phyloP scores from a whole-genome alignment of 2,888 invertebrate species.

The Pyrgus malvae region DNA sequence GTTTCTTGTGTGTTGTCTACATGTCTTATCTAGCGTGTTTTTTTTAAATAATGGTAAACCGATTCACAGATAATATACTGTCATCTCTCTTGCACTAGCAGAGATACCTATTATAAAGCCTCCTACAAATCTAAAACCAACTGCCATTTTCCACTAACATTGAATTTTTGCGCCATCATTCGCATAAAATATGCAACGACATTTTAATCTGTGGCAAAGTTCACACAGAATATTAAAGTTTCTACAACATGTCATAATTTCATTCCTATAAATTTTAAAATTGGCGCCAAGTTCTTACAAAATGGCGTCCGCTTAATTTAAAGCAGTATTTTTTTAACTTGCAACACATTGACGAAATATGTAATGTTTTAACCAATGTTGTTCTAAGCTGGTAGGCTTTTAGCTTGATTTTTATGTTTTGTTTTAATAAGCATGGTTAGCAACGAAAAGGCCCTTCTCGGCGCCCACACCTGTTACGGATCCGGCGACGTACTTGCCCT shows the following conservation, averaged over 20 bases:
- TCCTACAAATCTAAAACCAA: conserved; percentile 6
- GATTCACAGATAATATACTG: conserved; percentile 7
- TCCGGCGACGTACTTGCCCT: conserved; percentile 95
- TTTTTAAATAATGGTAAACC: conserved; percentile 8
- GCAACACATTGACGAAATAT: conserved; percentile 4
- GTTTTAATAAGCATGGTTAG: conserved; percentile 96
- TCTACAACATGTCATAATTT: too few relatives aligned
- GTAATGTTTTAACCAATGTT: conserved; percentile 6
- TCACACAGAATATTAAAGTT: too few relatives aligned
- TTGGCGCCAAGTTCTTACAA: neutral
- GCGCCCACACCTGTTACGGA: conserved; percentile 93
- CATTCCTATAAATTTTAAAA: neutral
- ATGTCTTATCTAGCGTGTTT: conserved; percentile 18
- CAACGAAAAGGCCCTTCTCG: conserved; percentile 94
- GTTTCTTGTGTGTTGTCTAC: neutral
- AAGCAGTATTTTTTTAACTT: conserved; percentile 1
- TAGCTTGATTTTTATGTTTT: conserved; percentile 11
- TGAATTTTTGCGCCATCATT: neutral
- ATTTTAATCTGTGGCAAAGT: neutral
- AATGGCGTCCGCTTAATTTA: conserved; percentile 9
- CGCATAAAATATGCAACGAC: neutral
- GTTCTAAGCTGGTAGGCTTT: conserved; percentile 6
- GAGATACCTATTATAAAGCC: conserved; percentile 9
- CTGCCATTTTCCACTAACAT: conserved; percentile 3
- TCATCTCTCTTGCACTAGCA: conserved; percentile 1